These are phyloP conservation scores for Thripadectes ignobilis DNA, from an alignment of 2,797 vertebrate species.

Conservation along the genomic window DNA sequence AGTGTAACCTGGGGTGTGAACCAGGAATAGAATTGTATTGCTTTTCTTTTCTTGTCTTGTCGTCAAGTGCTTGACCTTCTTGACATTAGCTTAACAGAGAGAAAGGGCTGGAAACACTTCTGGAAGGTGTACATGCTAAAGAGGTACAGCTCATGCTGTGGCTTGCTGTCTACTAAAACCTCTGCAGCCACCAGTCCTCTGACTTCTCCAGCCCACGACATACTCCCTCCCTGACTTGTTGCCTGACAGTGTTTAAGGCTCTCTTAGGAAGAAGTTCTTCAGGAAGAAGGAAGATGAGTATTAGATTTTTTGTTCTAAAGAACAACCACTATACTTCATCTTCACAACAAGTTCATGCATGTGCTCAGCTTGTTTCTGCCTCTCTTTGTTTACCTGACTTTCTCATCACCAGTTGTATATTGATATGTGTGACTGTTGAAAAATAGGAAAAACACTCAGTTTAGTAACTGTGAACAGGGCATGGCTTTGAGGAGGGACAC, in stretches of 20 bases:
- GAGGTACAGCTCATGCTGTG: rapidly evolving
- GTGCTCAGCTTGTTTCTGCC: neutral
- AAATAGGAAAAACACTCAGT: neutral
- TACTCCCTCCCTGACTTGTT: neutral
- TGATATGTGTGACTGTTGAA: neutral
- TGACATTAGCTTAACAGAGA: neutral
- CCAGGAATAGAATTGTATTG: neutral
- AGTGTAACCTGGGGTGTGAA: neutral
- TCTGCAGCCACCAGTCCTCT: neutral
- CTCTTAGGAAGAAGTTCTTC: neutral
- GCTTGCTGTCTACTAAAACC: neutral
- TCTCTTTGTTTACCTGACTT: neutral
- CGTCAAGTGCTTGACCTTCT: neutral
- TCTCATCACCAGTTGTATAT: neutral
- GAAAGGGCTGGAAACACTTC: neutral
- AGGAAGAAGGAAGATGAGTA: neutral
- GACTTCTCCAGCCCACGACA: neutral
- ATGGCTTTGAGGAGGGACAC: neutral
- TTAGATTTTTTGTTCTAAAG: neutral
- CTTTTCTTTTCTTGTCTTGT: neutral
- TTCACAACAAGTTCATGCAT: neutral
- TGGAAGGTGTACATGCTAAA: neutral
- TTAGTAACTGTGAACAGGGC: neutral
- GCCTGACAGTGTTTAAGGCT: neutral
- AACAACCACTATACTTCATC: neutral